Evolutionary conservation across 2,797 vertebrate genomes (phyloP).

Genomic region (Anableps anableps): DNA sequence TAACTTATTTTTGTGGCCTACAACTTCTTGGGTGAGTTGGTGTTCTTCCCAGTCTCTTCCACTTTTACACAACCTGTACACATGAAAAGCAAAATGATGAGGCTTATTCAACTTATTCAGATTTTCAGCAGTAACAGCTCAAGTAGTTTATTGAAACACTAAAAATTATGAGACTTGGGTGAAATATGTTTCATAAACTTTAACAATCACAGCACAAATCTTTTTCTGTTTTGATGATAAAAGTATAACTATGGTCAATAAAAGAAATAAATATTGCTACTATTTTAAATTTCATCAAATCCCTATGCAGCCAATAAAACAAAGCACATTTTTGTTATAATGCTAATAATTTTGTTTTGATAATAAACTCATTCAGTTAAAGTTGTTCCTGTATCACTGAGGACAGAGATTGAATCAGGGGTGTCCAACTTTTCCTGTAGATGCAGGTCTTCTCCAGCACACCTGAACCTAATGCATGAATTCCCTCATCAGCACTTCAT

Average conservation of each 20-base stretch:
- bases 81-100: not conserved
- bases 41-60: not conserved
- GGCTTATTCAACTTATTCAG: not conserved
- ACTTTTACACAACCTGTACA: not conserved
- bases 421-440: not conserved
- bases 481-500: not conserved
- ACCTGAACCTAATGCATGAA: not conserved
- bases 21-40: not conserved
- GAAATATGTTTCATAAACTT: not conserved
- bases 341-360: not conserved
- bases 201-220: not conserved
- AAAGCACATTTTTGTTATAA: not conserved
- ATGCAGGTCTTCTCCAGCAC: not conserved
- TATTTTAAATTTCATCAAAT: not conserved
- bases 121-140: not conserved
- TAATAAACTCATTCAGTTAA: not conserved
- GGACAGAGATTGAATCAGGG: not conserved
- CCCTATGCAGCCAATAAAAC: not conserved
- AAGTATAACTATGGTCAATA: not conserved
- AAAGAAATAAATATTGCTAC: not conserved
- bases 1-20: not conserved
- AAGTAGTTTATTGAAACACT: not conserved
- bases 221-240: not conserved
- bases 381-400: not conserved
- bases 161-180: not conserved